Evolutionary conservation across 2,113 vertebrate species (phyloP), one percentile per base, ranked within the genome.

Genomic region (Chamaea fasciata): DNA sequence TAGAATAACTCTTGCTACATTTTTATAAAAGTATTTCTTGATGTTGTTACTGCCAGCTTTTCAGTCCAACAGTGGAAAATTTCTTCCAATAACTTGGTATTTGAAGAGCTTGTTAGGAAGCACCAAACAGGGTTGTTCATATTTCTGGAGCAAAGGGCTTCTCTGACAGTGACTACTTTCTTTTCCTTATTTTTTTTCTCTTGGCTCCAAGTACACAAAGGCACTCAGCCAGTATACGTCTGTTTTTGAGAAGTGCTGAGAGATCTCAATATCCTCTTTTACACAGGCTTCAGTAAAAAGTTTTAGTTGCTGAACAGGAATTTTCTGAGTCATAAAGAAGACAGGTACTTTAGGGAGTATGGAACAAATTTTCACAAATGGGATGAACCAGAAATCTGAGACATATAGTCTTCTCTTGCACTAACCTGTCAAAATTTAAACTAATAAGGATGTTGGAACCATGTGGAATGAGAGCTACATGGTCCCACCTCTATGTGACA

Each of bases 151-250:
- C 49, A 84, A 82, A 71, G 75, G 13, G 9, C 15, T 26, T 35
- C n/a, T 74, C 41, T 81, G 63, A 59, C 13, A 59, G 22, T 59
- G 52, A 35, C 39, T 70, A 26, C 13, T 6, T 15, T 53, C 1
- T 0, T 44, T 83, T 67, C n/a, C 63, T 76, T 78, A 11, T 35
- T 8, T 52, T 56, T 63, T 87, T 46, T 13, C 11, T 42, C 15
- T 82, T 87, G 1, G 1, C 31, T 94, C 19, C 44, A 64, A 67
- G 13, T 49, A 18, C 37, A 49, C 9, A 35, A 86, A 60, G 31
- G 42, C 33, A 46, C 19, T 75, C 60, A 68, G 33, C 0, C 39
- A 60, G 42, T 0, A 0, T 27, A 92, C 4, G 3, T 47, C 4
- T 57, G 52, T 94, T 78, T 78, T 37, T 70, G 39, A 67, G 22